Percentiles rank a stretch among this genome's conserved stretches.
These are phyloP conservation scores for Monochamus alternatus DNA, from an alignment of 2,888 invertebrate genomes.

Conservation along the genomic window DNA sequence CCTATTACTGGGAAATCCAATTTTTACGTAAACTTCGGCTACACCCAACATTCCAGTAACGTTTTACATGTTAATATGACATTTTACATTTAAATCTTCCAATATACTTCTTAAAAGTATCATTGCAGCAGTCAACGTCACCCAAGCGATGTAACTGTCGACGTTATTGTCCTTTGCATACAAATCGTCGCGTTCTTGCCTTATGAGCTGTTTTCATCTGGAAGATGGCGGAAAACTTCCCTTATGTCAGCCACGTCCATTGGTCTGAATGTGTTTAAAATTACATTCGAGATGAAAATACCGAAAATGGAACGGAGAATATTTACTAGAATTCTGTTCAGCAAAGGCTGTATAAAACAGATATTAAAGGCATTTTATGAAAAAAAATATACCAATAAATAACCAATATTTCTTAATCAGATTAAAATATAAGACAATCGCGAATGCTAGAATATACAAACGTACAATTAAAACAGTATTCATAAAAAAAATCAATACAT, in stretches of 20 bases:
- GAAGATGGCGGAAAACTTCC: constrained; percentile 23
- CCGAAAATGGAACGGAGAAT: no score
- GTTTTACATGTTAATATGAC: constrained; percentile 1
- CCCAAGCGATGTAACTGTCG: constrained; percentile 28
- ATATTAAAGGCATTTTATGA: no score
- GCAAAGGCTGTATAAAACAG: no score
- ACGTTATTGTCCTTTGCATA: constrained; percentile 41
- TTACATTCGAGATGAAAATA: constrained; percentile 15
- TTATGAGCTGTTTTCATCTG: constrained; percentile 28
- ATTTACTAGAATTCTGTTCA: no score
- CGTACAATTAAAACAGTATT: no score
- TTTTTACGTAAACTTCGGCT: no score
- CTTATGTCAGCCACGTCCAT: constrained; percentile 36
- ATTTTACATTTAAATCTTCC: neutral
- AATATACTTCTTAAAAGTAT: neutral
- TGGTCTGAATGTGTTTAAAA: constrained; percentile 33
- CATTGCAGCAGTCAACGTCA: constrained; percentile 20
- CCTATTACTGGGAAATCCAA: no score
- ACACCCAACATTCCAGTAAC: neutral
- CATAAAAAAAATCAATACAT: no score
- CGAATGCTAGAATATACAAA: no score
- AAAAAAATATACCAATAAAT: no score
- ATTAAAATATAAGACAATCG: no score
- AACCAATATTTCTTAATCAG: no score
- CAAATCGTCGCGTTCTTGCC: constrained; percentile 35